Evolutionary conservation across 2,888 invertebrate genomes (phyloP).

Genomic region (Onchidella celtica): DNA sequence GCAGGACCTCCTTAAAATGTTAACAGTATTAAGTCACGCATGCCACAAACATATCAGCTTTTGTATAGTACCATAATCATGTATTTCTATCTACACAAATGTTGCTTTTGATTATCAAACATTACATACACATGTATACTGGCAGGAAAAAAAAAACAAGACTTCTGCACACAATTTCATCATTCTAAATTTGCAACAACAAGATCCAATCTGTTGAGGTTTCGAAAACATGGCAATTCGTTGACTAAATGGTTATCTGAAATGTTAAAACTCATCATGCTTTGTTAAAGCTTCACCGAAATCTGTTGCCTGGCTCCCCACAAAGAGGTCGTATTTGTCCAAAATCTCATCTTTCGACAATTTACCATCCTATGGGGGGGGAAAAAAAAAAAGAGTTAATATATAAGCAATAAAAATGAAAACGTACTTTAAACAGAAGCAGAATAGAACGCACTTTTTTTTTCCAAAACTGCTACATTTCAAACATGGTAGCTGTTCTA

Average conservation of each 20-base stretch:
- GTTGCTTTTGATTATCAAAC: neutral
- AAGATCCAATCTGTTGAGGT: neutral
- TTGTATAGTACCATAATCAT: neutral
- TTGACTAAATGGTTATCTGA: neutral
- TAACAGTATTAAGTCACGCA: too few species aligned
- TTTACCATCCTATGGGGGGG: constrained; percentile 86
- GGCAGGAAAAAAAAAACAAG: neutral
- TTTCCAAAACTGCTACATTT: too few species aligned
- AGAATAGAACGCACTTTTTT: too few species aligned
- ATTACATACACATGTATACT: neutral
- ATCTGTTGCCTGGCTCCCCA: constrained; percentile 99
- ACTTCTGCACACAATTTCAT: too few species aligned
- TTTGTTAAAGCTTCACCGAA: constrained; percentile 97
- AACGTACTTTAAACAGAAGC: neutral
- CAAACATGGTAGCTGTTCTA: too few species aligned
- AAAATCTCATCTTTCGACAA: constrained; percentile 94
- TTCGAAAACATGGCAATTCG: neutral
- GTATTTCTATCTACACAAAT: neutral
- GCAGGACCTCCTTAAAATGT: too few species aligned
- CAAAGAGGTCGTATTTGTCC: constrained; percentile 97
- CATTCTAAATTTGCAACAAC: neutral
- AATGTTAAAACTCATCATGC: constrained; percentile 94
- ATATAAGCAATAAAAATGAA: neutral
- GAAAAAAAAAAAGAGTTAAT: neutral
- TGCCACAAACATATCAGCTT: too few species aligned